These are phyloP conservation scores for Orthosia incerta DNA, from an alignment of 2,888 invertebrate genomes.

Conservation along the genomic window DNA sequence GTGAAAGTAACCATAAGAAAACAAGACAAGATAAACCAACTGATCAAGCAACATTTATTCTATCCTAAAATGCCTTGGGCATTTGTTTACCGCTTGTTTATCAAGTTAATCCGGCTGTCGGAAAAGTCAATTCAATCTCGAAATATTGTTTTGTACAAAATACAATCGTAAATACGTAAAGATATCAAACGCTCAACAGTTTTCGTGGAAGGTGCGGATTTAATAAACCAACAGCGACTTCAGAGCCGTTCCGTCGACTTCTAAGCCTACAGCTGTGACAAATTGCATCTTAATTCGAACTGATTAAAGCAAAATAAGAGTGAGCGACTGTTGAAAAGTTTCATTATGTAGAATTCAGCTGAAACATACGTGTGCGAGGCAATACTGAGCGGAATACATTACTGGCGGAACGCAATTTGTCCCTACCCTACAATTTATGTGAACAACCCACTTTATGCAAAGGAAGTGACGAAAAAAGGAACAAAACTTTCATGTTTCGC, in stretches of 20 bases:
- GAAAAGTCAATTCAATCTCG: constrained; percentile 5
- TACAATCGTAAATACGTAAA: constrained; percentile 31
- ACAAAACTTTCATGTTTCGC: constrained; percentile 67
- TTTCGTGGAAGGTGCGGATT: constrained; percentile 32
- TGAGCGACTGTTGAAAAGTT: constrained; percentile 78
- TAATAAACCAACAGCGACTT: constrained; percentile 44
- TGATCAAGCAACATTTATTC: background rate
- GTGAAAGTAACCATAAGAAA: background rate
- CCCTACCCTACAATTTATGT: constrained; percentile 86
- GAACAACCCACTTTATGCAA: constrained; percentile 83
- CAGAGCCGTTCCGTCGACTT: constrained; percentile 29
- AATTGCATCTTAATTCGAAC: constrained; percentile 76
- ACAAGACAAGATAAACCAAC: background rate
- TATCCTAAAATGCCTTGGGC: background rate
- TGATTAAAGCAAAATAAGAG: constrained; percentile 84
- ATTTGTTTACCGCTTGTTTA: constrained; percentile 6
- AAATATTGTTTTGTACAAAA: constrained; percentile 39
- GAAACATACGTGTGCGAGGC: constrained; percentile 78
- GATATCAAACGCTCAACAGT: constrained; percentile 42
- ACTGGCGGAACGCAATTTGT: constrained; percentile 85
- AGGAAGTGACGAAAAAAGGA: constrained; percentile 79
- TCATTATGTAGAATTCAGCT: constrained; percentile 81
- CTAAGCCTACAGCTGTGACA: constrained; percentile 67
- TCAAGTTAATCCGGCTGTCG: constrained; percentile 16
- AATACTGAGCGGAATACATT: constrained; percentile 83